Evolutionary conservation across 2,113 vertebrate species (phyloP).

Genomic region (Mustela lutreola): DNA sequence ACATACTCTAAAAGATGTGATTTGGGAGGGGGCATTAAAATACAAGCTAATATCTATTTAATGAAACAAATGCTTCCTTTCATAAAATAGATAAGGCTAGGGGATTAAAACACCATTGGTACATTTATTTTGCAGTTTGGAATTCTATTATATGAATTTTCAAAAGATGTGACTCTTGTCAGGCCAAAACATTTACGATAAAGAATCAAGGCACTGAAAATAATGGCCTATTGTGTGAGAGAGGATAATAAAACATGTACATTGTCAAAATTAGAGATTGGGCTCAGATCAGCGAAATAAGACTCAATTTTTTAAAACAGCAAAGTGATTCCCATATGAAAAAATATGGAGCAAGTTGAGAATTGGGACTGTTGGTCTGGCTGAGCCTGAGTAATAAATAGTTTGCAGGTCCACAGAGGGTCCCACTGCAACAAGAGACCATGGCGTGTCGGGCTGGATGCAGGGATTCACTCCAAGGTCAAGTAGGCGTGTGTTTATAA

Average conservation of each 20-base stretch:
- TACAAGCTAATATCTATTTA: neutral
- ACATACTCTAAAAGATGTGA: neutral
- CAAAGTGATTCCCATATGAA: conserved; percentile 52
- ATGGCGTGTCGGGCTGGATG: neutral
- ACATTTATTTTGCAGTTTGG: neutral
- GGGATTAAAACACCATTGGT: neutral
- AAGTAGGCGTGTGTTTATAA: conserved; percentile 36
- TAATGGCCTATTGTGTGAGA: neutral
- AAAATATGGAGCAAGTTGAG: conserved; percentile 49
- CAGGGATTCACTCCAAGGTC: neutral
- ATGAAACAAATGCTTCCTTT: conserved; percentile 42
- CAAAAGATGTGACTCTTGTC: conserved; percentile 6
- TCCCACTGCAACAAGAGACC: neutral
- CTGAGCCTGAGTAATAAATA: neutral
- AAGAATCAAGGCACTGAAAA: neutral
- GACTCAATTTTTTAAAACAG: conserved; percentile 34
- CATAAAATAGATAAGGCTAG: neutral
- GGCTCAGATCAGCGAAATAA: conserved; percentile 57
- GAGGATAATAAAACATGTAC: conserved; percentile 26
- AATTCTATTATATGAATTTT: conserved; percentile 8
- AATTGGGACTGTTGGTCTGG: neutral
- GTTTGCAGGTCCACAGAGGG: neutral
- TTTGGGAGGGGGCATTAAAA: neutral
- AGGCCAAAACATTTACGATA: neutral
- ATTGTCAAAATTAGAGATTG: conserved; percentile 44